phyloP scores from a whole-genome alignment of 2,888 invertebrate species.

The Agrotis clavis region DNA sequence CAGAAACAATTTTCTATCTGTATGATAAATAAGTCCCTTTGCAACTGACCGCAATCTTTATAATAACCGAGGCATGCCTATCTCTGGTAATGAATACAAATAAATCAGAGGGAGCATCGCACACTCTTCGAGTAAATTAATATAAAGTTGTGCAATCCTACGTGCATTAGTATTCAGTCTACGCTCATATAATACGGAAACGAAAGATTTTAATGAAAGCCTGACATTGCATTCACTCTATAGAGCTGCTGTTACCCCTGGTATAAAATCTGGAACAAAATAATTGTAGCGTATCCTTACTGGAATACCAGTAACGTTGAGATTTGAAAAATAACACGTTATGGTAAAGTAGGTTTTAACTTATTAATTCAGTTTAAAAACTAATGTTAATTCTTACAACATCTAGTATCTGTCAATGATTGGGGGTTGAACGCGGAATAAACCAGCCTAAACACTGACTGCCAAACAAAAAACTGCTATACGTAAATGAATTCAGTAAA shows the following conservation, averaged over 20 bases:
- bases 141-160: conserved; percentile 88
- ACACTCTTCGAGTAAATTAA: conserved; percentile 88
- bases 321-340: no score
- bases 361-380: neutral
- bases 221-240: conserved; percentile 72
- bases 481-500: no score
- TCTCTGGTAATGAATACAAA: conserved; percentile 83
- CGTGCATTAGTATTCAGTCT: conserved; percentile 88
- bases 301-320: neutral
- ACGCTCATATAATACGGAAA: conserved; percentile 86
- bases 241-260: conserved; percentile 68
- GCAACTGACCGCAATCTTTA: conserved; percentile 72
- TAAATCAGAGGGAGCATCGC: conserved; percentile 84
- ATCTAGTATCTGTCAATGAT: no score
- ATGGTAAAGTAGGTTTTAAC: no score
- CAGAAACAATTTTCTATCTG: conserved; percentile 72
- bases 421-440: no score
- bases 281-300: neutral
- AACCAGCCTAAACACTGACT: no score
- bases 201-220: conserved; percentile 90
- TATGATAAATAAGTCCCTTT: conserved; percentile 74
- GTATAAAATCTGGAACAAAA: neutral
- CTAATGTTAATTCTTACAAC: neutral
- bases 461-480: no score
- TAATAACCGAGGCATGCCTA: conserved; percentile 67